Evolutionary conservation across 2,888 invertebrate genomes (phyloP), one percentile per base, ranked within the genome.

Genomic region (Lithodes maja): DNA sequence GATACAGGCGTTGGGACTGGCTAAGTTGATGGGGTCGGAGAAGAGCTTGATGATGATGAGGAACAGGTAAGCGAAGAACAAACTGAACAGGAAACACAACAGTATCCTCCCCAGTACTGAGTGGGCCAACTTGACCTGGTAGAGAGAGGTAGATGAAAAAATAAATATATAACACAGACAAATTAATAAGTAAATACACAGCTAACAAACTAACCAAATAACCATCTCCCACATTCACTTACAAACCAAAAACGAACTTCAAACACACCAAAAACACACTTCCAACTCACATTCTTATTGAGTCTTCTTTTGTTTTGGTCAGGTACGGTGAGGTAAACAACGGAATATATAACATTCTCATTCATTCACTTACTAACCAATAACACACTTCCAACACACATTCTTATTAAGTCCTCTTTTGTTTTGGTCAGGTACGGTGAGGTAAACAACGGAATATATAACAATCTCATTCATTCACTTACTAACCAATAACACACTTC

Each of bases 21-120:
- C 88, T 50, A 91, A 75, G 83, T 90, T 86, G 61, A 91, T 91
- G 50, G 90, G 90, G 68, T 91, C 91, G 5, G 91, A 90, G 55
- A 91, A 90, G n/a, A 91, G 89, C 74, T 92, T 91, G 49, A 91
- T 90, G 74, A 92, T 87, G 83, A 92, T 92, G 75, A 92, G 87
- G 84, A 90, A 90, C n/a, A 91, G 87, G 77, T 92, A 92, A 2
- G 90, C 92, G 75, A 92, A 91, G 89, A 91, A 91, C 3, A 92
- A 83, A 54, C 89, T 89, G 89, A 91, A 91, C 77, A 92, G 86
- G 87, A 91, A 92, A 50, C 90, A 90, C 74, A 92, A 84, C 33
- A 92, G 89, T 69, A 92, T 92, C 54, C 90, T 88, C 2, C 92
- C 92, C 83, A 92, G 85, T n/a, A 91, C 87, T 0, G 89, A 84